Evolutionary conservation across 2,888 invertebrate genomes (phyloP), one percentile per base, ranked within the genome.

Genomic region (Latrodectus hesperus): DNA sequence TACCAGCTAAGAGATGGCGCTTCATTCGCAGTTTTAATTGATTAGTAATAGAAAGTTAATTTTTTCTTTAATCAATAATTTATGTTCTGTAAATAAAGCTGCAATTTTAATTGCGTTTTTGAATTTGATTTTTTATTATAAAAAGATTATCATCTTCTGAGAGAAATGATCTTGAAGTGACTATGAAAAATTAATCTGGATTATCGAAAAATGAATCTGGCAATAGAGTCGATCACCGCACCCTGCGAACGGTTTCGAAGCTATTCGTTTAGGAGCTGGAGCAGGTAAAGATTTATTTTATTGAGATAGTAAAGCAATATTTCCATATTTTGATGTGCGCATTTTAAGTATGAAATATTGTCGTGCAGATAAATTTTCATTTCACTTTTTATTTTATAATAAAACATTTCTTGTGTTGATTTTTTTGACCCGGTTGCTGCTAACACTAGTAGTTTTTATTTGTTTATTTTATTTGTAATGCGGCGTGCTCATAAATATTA

Each of bases 211-310:
- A 38, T 1, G 2, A 9, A 51, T 52, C 16, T 86, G 86, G 86
- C 86, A 86, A 77, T 67, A 72, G 71, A 60, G 52, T 77, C 74
- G 67, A 86, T 81, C 86, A 86, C 86, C 86, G 86, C 86, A 86
- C 86, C 86, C 86, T 81, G 79, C 81, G 78, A 78, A 76, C 75
- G 70, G 76, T 79, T 72, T 64, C 75, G 85, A 85, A 72, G 52
- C 64, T 67, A 71, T 81, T 86, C 71, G 73, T 76, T 81, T 81
- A 65, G 76, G 76, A 76, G 75, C 76, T 70, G 86, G 86, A 65
- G 80, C 76, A 81, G 86, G 86, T 86, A 86, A 81, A 17, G 22
- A 71, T 73, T 81, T 71, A 65, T 65, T 73, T 64, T 76, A 72
- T 71, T 80, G 22, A 64, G 60, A 6, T 60, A 16, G n/a, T 60